phyloP scores from a whole-genome alignment of 2,797 vertebrate species.

The Pangasius sanitwongsei region DNA sequence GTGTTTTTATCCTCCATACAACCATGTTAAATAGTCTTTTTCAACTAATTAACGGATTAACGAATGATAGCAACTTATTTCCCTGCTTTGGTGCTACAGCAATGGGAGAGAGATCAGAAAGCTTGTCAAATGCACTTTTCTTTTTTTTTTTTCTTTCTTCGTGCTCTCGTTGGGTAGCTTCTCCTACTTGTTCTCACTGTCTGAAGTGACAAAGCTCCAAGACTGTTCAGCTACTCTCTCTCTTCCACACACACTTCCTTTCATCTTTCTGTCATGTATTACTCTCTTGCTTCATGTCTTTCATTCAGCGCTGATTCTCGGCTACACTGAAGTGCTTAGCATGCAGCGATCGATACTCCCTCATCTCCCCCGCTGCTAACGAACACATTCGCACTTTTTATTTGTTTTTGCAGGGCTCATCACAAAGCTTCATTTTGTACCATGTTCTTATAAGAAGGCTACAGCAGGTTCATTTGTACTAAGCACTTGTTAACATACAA shows the following conservation, averaged over 20 bases:
- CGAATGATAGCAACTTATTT: background rate
- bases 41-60: background rate
- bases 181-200: background rate
- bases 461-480: background rate
- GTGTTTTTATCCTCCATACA: background rate
- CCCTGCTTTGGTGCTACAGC: background rate
- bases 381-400: background rate
- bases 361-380: slow-evolving; percentile 30
- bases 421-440: background rate
- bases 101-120: background rate
- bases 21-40: background rate
- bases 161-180: background rate
- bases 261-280: slow-evolving; percentile 21
- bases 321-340: slow-evolving; percentile 27
- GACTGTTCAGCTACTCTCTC: background rate
- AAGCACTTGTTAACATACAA: background rate
- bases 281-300: slow-evolving; percentile 1
- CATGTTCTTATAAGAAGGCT: background rate
- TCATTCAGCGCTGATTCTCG: slow-evolving; percentile 11
- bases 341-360: slow-evolving; percentile 35
- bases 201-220: slow-evolving; percentile 5
- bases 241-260: background rate
- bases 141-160: background rate
- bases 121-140: background rate
- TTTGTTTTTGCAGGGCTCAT: background rate